These are phyloP conservation scores for Pycnonotus jocosus DNA, from an alignment of 2,113 vertebrate species.

Conservation along the genomic window DNA sequence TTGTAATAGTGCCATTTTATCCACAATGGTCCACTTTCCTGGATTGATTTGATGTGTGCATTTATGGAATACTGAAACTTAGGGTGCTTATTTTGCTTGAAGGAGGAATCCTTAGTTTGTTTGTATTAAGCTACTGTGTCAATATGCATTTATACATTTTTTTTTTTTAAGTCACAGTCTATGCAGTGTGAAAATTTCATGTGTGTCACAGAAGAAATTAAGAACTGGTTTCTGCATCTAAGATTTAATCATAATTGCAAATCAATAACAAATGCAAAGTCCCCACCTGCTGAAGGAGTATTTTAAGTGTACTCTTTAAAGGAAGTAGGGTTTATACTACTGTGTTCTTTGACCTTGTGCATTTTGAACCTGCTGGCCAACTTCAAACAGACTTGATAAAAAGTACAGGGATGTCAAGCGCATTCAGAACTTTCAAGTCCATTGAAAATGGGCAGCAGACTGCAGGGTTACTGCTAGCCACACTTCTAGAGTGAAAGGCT, in stretches of 20 bases:
- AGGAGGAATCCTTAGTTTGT: not conserved
- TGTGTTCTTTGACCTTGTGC: not conserved
- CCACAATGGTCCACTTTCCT: not conserved
- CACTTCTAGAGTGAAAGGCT: not conserved
- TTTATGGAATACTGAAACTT: slow-evolving; percentile 17
- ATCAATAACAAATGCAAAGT: not conserved
- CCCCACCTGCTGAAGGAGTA: not conserved
- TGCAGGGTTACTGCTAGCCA: not conserved
- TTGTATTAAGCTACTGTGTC: not conserved
- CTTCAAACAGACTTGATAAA: not conserved
- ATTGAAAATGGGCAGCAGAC: not conserved
- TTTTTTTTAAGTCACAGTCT: not conserved
- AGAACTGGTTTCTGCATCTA: not conserved
- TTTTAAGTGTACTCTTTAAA: not conserved
- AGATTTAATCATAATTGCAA: not conserved
- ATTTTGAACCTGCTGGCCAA: not conserved
- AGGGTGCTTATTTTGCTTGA: not conserved
- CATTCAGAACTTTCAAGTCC: not conserved
- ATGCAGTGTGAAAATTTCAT: not conserved
- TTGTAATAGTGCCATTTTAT: not conserved
- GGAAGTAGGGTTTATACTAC: not conserved
- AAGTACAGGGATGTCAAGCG: not conserved
- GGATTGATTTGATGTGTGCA: not conserved
- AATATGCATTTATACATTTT: not conserved
- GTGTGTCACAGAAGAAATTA: not conserved